These are phyloP conservation scores for Adineta ricciae DNA, from an alignment of 2,888 invertebrate species.

Conservation along the genomic window DNA sequence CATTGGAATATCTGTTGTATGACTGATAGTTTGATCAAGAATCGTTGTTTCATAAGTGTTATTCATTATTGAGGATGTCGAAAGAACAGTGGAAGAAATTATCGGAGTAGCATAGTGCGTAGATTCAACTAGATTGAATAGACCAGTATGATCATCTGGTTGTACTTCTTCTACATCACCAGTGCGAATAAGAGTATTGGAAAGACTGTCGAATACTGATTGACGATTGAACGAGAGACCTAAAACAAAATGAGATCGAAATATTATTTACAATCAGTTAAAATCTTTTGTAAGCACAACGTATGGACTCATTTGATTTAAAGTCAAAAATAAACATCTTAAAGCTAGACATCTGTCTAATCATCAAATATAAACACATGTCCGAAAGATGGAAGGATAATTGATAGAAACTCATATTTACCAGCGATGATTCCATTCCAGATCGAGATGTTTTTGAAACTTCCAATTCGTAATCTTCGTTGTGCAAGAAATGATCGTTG, in stretches of 20 bases:
- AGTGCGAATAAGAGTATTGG: background rate
- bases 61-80: background rate
- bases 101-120: background rate
- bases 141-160: background rate
- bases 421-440: conserved; percentile 15
- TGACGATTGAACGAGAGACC: background rate
- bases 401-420: too few species aligned
- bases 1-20: background rate
- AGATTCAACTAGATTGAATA: background rate
- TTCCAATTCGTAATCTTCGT: background rate
- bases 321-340: too few species aligned
- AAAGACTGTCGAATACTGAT: conserved; percentile 13
- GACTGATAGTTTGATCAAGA: background rate
- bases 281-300: too few species aligned
- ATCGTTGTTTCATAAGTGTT: background rate
- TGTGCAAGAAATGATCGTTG: background rate
- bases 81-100: background rate
- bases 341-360: too few species aligned
- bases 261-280: too few species aligned
- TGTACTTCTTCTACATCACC: conserved; percentile 9
- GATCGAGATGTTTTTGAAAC: background rate
- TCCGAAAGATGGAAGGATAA: too few species aligned
- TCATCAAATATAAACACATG: too few species aligned
- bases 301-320: too few species aligned
- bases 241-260: background rate